Percentiles rank a stretch among this genome's conserved stretches.
These are phyloP conservation scores for Pygocentrus nattereri DNA, from an alignment of 2,797 vertebrate species.

Conservation along the genomic window DNA sequence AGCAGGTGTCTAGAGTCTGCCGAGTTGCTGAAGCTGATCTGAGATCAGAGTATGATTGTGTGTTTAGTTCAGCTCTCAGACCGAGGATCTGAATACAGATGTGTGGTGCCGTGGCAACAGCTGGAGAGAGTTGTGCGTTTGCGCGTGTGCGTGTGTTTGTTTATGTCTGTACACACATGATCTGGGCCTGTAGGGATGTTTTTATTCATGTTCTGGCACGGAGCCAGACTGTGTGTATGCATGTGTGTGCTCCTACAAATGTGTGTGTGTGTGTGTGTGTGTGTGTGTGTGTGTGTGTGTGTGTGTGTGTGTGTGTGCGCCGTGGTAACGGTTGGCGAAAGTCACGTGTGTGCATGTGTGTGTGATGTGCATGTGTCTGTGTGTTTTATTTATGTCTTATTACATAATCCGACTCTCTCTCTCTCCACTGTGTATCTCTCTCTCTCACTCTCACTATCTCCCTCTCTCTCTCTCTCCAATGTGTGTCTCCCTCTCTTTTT, in stretches of 20 bases:
- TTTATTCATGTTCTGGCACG: neutral
- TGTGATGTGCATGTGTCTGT: neutral
- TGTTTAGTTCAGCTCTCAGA: too few species aligned
- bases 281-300: neutral
- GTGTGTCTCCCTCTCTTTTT: too few species aligned
- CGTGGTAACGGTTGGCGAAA: neutral
- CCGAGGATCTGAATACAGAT: neutral
- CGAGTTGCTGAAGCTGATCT: too few species aligned
- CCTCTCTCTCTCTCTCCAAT: too few species aligned
- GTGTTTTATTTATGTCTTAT: neutral
- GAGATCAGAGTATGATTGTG: too few species aligned
- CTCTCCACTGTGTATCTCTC: too few species aligned
- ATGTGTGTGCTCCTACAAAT: neutral
- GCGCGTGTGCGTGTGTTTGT: neutral
- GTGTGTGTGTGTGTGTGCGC: neutral
- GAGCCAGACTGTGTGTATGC: slow-evolving; percentile 5
- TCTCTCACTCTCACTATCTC: too few species aligned
- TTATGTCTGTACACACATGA: neutral
- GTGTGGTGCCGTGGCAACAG: neutral
- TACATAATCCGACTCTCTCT: too few species aligned
- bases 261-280: neutral
- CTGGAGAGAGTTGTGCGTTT: too few species aligned
- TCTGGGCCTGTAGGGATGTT: too few species aligned
- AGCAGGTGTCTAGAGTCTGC: too few species aligned
- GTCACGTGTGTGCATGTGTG: neutral